Evolutionary conservation across 53 echinoderm and acorn worm species (phyloP).

Genomic region (Echinometra lucunter): DNA sequence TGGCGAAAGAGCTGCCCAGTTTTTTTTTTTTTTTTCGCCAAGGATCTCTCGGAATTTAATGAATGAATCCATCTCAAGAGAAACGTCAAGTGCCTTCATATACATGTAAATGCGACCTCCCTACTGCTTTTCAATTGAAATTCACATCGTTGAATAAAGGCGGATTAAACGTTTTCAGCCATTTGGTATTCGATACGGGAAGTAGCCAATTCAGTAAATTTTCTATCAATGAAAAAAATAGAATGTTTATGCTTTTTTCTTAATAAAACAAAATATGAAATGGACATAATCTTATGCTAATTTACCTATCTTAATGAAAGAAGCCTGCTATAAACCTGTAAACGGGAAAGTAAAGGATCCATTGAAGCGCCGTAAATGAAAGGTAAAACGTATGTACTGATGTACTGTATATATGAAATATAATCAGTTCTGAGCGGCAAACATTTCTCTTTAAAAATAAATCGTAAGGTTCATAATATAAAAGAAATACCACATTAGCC

Average conservation of each 20-base stretch:
- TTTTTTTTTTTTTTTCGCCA: neutral
- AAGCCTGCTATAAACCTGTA: neutral
- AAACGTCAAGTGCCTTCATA: slow-evolving; percentile 24
- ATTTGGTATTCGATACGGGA: neutral
- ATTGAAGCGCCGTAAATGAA: neutral
- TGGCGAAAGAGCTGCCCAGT: slow-evolving; percentile 36
- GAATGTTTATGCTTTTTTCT: neutral
- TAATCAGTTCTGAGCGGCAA: neutral
- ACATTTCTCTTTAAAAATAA: neutral
- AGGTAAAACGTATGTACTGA: neutral
- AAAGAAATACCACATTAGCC: neutral
- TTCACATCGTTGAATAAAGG: neutral
- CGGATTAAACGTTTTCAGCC: neutral
- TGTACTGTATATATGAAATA: neutral
- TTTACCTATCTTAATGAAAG: neutral
- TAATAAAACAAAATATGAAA: neutral
- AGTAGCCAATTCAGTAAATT: neutral
- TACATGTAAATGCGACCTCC: slow-evolving; percentile 20
- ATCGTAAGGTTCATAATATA: neutral
- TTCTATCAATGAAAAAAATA: neutral
- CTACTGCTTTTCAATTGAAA: neutral
- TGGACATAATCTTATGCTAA: neutral
- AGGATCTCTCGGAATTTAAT: slow-evolving; percentile 32
- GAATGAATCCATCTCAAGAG: slow-evolving; percentile 19
- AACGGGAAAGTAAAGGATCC: neutral